These are phyloP conservation scores for Tragelaphus buxtoni DNA, from an alignment of 2,113 vertebrate genomes.

Conservation along the genomic window DNA sequence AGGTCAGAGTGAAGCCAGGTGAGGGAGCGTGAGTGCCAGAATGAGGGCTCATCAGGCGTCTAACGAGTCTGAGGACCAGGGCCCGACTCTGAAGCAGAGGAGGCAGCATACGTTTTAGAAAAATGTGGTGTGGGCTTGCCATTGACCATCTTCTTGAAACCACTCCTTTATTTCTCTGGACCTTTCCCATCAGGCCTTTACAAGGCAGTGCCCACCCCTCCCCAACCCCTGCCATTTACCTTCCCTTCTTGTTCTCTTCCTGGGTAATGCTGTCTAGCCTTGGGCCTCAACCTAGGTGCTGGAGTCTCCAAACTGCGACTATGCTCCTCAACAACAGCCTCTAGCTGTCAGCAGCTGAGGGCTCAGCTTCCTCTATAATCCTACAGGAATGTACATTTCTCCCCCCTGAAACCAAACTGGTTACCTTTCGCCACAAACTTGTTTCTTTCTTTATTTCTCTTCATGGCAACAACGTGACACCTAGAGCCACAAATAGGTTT, in stretches of 20 bases:
- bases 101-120: not conserved
- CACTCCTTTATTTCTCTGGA: not conserved
- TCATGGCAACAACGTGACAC: not conserved
- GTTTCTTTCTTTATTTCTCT: not conserved
- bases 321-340: not conserved
- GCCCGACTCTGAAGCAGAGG: not conserved
- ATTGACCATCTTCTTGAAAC: not conserved
- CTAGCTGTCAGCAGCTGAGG: not conserved
- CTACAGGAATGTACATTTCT: not conserved
- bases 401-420: not conserved
- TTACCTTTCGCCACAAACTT: not conserved
- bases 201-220: not conserved
- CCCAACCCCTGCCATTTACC: not conserved
- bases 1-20: not conserved
- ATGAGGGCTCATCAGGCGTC: not conserved
- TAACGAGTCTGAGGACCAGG: not conserved
- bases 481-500: not conserved
- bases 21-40: not conserved
- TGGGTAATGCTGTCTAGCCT: not conserved
- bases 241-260: not conserved
- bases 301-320: not conserved
- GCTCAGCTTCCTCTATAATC: not conserved
- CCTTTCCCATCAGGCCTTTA: not conserved
- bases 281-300: not conserved
- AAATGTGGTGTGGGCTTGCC: not conserved